A percentile compares a stretch with the other conserved stretches of the same genome.
phyloP scores from a whole-genome alignment of 2,113 vertebrate genomes.

The Oryzias celebensis region DNA sequence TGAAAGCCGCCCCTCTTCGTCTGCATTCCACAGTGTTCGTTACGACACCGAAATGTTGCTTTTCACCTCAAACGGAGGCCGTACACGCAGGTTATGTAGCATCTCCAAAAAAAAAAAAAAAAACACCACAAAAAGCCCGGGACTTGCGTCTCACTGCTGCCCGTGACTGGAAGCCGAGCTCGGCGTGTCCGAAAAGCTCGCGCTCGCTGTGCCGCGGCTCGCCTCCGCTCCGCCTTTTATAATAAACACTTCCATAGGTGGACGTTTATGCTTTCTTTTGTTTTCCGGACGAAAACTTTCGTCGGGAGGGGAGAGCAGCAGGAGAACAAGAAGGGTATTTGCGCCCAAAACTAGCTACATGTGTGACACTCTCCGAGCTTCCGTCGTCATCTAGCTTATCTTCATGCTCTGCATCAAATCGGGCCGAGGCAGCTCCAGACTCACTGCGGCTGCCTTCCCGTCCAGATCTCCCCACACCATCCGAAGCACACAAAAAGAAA shows the following conservation, averaged over 20 bases:
- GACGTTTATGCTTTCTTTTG: slow-evolving; percentile 16
- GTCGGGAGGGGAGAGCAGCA: slow-evolving; percentile 38
- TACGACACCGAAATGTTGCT: slow-evolving; percentile 24
- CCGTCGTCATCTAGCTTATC: slow-evolving; percentile 64
- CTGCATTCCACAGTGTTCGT: slow-evolving; percentile 49
- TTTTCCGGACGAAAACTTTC: slow-evolving; percentile 42
- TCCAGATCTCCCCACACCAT: slow-evolving; percentile 35
- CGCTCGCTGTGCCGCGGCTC: slow-evolving; percentile 52
- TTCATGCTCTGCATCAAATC: slow-evolving; percentile 53
- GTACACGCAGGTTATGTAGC: slow-evolving; percentile 48
- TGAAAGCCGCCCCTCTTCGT: background rate
- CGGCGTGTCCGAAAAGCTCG: slow-evolving; percentile 64
- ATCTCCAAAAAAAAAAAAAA: slow-evolving; percentile 36
- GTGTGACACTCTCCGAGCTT: slow-evolving; percentile 67
- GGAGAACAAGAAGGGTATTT: slow-evolving; percentile 54
- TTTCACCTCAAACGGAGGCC: slow-evolving; percentile 56
- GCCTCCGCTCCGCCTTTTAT: slow-evolving; percentile 55
- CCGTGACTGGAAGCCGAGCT: slow-evolving; percentile 61
- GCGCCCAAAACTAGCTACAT: slow-evolving; percentile 67
- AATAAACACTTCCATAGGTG: slow-evolving; percentile 52
- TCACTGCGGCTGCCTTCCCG: slow-evolving; percentile 40
- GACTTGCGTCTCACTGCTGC: slow-evolving; percentile 73
- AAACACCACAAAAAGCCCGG: slow-evolving; percentile 59
- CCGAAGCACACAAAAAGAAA: background rate
- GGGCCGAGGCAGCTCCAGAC: slow-evolving; percentile 29